Base-by-base conservation (phyloP, 2,113 vertebrate genomes). In the Columba livia region DNA sequence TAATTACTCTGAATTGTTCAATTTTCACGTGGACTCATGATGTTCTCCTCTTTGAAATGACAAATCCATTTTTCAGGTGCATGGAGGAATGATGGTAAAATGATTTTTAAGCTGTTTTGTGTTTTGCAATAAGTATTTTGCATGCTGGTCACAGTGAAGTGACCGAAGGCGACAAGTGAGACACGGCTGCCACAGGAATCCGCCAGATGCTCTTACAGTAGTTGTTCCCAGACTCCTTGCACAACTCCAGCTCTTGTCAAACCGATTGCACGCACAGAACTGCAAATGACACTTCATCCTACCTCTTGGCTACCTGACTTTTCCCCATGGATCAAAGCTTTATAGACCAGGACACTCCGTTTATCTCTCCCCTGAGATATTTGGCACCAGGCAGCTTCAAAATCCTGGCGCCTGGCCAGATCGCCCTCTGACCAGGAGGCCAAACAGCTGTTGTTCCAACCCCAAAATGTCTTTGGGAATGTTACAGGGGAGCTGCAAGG, bases 231-330 rank as follows among this genome's bases (percentile, higher is more conserved):
- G 73, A 24, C 18, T 88, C 69, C 51, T 71, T 28, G 32, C 84
- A 32, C 42, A 28, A 77, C 73, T 90, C 72, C 91, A 92, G 86
- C 70, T 79, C 87, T 78, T 81, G 77, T 89, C 93, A 92, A 73
- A 74, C 47, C 2, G 5, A 32, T 58, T 70, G 31, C 62, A 83
- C 70, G 21, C 31, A 42, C 17, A 84, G 5, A 85, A 78, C 60
- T 90, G 88, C 82, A 88, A 73, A 77, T 42, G 71, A 54, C 86
- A 80, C 31, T 92, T 79, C 36, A 57, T 75, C 88, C 77, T 91
- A 57, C 81, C 92, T 79, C 57, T 74, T 0, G 4, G 73, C 85
- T 84, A 42, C 38, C 32, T 48, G 57, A 18, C 50, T 88, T 34
- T 32, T 82, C 85, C 85, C 61, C 38, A 12, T 0, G 14, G 81